phyloP scores from a whole-genome alignment of 1,140 invertebrate genomes.

The Rhizoglyphus robini region DNA sequence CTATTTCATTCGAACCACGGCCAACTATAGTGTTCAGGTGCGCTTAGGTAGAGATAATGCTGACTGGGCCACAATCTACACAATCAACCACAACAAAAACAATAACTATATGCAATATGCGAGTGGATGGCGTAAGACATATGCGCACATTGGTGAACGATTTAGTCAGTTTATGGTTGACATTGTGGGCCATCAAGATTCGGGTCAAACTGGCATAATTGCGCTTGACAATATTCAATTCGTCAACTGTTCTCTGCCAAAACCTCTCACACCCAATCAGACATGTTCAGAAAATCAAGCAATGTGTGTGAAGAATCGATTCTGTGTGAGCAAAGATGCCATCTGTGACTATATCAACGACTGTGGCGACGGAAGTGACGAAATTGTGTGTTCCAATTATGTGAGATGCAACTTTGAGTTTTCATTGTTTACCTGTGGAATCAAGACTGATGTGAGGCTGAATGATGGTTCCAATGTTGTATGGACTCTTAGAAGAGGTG shows the following conservation, averaged over 20 bases:
- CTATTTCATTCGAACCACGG: neutral
- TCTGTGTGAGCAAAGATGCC: conserved; percentile 20
- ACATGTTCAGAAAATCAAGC: conserved; percentile 21
- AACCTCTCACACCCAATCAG: conserved; percentile 17
- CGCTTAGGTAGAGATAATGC: neutral
- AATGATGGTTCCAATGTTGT: neutral
- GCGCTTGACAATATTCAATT: conserved; percentile 34
- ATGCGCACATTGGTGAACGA: conserved; percentile 21
- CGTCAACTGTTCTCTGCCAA: conserved; percentile 28
- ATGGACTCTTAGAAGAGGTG: conserved; percentile 10
- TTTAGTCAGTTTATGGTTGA: conserved; percentile 16
- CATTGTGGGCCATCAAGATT: neutral
- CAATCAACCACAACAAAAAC: no score
- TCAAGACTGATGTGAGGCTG: neutral
- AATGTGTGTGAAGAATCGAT: conserved; percentile 19
- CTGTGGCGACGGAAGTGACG: conserved; percentile 38
- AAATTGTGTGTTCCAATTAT: neutral
- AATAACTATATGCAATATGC: conserved; percentile 6
- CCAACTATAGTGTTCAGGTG: neutral
- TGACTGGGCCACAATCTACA: neutral
- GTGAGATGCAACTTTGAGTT: neutral
- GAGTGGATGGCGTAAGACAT: conserved; percentile 21
- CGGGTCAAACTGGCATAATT: conserved; percentile 27
- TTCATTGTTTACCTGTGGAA: neutral
- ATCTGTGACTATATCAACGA: conserved; percentile 68